Conservation (phyloP, 2,797 vertebrate genomes). For the Alcedo atthis region DNA sequence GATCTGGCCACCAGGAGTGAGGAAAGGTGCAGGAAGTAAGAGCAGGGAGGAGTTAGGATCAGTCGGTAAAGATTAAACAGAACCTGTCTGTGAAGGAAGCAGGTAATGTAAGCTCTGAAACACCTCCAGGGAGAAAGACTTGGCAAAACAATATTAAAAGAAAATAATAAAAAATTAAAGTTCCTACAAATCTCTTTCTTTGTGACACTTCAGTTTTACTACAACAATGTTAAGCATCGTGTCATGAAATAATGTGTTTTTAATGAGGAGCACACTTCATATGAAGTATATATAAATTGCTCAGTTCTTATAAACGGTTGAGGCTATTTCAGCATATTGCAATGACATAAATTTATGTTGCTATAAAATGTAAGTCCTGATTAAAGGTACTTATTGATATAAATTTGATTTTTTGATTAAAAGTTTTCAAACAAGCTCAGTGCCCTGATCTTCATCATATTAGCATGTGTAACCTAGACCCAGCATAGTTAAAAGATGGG, state of each 20-base stretch:
- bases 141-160: not conserved
- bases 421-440: not conserved
- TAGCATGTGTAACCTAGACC: fast-evolving
- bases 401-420: not conserved
- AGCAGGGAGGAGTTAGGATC: not conserved
- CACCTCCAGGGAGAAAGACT: not conserved
- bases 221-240: not conserved
- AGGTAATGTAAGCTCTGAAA: not conserved
- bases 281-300: not conserved
- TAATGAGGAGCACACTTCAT: not conserved
- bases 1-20: not conserved
- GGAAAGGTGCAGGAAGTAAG: fast-evolving
- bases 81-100: not conserved
- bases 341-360: not conserved
- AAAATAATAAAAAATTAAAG: not conserved
- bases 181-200: not conserved
- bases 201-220: not conserved
- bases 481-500: not conserved
- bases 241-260: not conserved
- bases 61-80: not conserved
- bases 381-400: not conserved
- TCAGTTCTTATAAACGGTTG: not conserved
- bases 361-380: not conserved
- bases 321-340: not conserved
- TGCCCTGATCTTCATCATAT: not conserved